phyloP scores from a whole-genome alignment of 2,888 invertebrate genomes.

The Limenitis camilla region DNA sequence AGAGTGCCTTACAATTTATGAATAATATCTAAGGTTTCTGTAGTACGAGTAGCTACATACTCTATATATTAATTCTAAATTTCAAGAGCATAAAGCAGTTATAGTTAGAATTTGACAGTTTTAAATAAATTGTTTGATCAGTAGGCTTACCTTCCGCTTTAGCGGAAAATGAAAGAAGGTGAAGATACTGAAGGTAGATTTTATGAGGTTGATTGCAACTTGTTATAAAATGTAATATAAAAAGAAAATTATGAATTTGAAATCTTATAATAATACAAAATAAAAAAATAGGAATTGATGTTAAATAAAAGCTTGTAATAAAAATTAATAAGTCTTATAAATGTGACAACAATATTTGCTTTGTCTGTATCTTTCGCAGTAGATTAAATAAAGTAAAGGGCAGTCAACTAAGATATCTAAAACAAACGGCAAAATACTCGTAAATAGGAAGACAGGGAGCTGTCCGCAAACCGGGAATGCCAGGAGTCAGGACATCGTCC shows the following conservation, averaged over 20 bases:
- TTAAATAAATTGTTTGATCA: no score
- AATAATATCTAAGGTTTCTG: background rate
- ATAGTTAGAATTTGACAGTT: no score
- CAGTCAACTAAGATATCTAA: background rate
- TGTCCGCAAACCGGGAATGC: slow-evolving; percentile 52
- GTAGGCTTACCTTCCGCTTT: no score
- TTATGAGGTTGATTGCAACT: background rate
- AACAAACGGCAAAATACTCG: slow-evolving; percentile 2
- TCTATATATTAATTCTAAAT: no score
- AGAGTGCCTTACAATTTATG: slow-evolving; percentile 15
- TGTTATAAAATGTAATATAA: background rate
- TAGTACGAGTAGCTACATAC: no score
- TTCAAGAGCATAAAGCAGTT: no score
- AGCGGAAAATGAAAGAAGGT: no score
- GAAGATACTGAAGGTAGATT: background rate
- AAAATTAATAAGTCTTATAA: no score
- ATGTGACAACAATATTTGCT: background rate
- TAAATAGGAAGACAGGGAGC: slow-evolving; percentile 22
- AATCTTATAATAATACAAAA: background rate
- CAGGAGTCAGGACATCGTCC: slow-evolving; percentile 48
- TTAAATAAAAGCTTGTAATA: no score
- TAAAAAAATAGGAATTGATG: no score
- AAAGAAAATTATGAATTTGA: background rate
- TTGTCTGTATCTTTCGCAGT: background rate
- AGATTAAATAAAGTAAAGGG: background rate